Evolutionary conservation across 64 coral and sea anemone species (phyloP).

Genomic region (Pocillopora damicornis): DNA sequence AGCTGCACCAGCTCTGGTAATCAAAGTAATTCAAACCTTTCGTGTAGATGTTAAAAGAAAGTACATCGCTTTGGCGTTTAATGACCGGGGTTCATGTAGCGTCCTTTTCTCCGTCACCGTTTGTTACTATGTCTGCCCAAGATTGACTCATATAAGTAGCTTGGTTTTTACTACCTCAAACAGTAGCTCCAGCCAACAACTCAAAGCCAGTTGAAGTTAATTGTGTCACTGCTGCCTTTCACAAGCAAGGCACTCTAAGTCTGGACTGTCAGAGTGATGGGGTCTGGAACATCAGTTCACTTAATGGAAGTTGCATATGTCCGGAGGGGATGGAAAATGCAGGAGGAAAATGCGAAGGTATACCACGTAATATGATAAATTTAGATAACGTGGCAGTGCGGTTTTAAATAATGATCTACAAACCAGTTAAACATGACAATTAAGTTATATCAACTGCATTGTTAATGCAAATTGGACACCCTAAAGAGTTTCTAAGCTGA

Average conservation of each 20-base stretch:
- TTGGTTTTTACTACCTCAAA: not conserved
- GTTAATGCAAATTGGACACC: too few species aligned
- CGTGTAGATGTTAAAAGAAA: not conserved
- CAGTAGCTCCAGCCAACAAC: slow-evolving; percentile 4
- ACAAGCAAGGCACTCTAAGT: not conserved
- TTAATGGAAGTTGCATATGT: not conserved
- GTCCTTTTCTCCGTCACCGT: not conserved
- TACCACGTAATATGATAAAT: not conserved
- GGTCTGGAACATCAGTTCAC: not conserved
- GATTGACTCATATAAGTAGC: not conserved
- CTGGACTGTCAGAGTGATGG: not conserved
- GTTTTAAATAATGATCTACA: not conserved
- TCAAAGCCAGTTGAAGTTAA: not conserved
- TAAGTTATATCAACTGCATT: too few species aligned
- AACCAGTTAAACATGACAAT: too few species aligned
- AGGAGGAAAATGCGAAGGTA: not conserved
- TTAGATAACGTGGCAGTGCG: not conserved
- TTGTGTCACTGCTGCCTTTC: not conserved
- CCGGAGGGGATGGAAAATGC: not conserved
- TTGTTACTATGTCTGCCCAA: not conserved
- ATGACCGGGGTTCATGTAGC: not conserved
- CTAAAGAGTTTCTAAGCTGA: too few species aligned
- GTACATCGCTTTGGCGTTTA: not conserved
- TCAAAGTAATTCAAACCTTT: not conserved
- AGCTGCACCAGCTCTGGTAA: not conserved